These are phyloP conservation scores for Mirounga angustirostris DNA, from an alignment of 2,113 vertebrate genomes.

Conservation along the genomic window DNA sequence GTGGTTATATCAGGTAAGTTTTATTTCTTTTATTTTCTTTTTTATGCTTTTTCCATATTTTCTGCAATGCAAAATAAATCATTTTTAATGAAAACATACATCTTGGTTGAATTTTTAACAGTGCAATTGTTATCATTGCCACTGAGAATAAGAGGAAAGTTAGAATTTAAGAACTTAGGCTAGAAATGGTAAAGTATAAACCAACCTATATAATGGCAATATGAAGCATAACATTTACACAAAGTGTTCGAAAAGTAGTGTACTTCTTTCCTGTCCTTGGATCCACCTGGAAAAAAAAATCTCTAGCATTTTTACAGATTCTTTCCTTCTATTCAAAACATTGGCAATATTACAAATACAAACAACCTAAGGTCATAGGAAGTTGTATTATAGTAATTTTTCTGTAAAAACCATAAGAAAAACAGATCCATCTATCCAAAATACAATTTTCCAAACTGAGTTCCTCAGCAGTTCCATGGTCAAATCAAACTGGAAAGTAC, in stretches of 20 bases:
- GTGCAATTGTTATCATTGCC: neutral
- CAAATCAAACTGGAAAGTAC: neutral
- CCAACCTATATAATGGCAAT: neutral
- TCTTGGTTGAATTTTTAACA: neutral
- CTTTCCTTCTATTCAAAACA: constrained; percentile 54
- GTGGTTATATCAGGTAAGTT: neutral
- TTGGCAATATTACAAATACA: constrained; percentile 35
- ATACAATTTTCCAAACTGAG: neutral
- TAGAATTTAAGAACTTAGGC: neutral
- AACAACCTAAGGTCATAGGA: neutral
- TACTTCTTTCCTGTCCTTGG: neutral
- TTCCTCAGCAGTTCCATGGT: neutral
- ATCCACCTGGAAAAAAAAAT: neutral
- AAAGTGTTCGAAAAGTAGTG: neutral
- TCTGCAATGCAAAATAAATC: constrained; percentile 24
- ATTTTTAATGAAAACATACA: constrained; percentile 31
- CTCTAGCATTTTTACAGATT: constrained; percentile 25
- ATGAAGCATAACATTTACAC: constrained; percentile 6
- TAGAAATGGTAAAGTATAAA: constrained; percentile 38
- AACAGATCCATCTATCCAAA: neutral
- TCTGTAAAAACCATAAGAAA: neutral
- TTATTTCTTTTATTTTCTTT: constrained; percentile 25
- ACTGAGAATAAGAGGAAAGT: neutral
- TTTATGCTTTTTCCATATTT: constrained; percentile 26
- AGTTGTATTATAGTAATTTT: neutral